Percentiles rank a stretch among this genome's conserved stretches.
phyloP scores from a whole-genome alignment of 2,797 vertebrate genomes.

The Betta splendens region DNA sequence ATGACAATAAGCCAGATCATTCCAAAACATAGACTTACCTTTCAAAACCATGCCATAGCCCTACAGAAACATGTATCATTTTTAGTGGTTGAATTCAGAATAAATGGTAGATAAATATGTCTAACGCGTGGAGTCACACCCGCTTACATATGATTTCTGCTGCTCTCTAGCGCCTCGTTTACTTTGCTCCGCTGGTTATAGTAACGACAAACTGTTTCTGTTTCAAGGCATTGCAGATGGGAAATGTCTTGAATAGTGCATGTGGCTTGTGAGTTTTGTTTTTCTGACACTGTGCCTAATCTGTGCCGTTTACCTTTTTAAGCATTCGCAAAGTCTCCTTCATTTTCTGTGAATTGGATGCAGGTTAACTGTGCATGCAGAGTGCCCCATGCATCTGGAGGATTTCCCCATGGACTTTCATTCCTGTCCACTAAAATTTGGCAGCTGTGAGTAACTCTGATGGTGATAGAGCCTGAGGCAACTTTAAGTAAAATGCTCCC shows the following conservation, averaged over 20 bases:
- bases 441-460: conserved; percentile 95
- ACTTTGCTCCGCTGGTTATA: conserved; percentile 40
- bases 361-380: conserved; percentile 98
- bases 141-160: conserved; percentile 7
- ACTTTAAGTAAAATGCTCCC: conserved; percentile 47
- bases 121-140: conserved; percentile 16
- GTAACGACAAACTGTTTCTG: conserved; percentile 32
- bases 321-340: conserved; percentile 63
- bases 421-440: conserved; percentile 98
- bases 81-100: conserved; percentile 5
- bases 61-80: background rate
- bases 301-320: conserved; percentile 61
- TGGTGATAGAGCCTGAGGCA: conserved; percentile 54
- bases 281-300: conserved; percentile 33
- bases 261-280: conserved; percentile 31
- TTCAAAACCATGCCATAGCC: background rate
- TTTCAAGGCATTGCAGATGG: conserved; percentile 60
- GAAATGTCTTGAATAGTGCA: conserved; percentile 56
- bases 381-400: conserved; percentile 99
- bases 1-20: background rate
- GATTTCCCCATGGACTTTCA: conserved; percentile 99
- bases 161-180: conserved; percentile 41
- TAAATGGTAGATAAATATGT: no score
- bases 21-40: no score
- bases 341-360: conserved; percentile 65